Conservation (phyloP, 2,888 invertebrate genomes). For the Eudemis profundana region DNA sequence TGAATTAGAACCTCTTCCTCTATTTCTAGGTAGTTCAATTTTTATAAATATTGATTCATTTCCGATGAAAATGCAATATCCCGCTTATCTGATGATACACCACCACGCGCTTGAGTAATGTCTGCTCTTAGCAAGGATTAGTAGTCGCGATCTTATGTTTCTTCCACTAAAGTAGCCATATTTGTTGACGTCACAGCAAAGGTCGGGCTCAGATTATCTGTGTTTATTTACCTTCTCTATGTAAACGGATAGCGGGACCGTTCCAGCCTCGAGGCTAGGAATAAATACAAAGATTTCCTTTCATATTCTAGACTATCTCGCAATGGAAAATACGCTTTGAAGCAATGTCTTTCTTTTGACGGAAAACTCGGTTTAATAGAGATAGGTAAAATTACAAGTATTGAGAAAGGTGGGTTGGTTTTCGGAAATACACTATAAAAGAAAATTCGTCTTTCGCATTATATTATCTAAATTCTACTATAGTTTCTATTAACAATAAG, state of each 20-base stretch:
- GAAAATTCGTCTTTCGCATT: no score
- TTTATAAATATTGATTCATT: no score
- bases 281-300: constrained; percentile 27
- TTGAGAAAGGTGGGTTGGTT: no score
- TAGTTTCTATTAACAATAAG: no score
- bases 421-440: no score
- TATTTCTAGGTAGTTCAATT: no score
- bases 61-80: no score
- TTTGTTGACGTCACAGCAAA: constrained; percentile 36
- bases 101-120: constrained; percentile 4
- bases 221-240: constrained; percentile 30
- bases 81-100: neutral
- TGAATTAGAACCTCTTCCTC: no score
- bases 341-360: neutral
- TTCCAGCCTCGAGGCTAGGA: constrained; percentile 8
- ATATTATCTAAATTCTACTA: no score
- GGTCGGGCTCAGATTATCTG: constrained; percentile 32
- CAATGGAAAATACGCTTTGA: neutral
- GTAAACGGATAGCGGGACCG: constrained; percentile 31
- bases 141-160: constrained; percentile 19
- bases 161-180: constrained; percentile 8
- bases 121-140: constrained; percentile 14
- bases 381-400: neutral
- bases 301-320: constrained; percentile 5
- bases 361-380: neutral